These are phyloP conservation scores for Cheirogaleus medius DNA, from an alignment of 2,113 vertebrate genomes.

Conservation along the genomic window DNA sequence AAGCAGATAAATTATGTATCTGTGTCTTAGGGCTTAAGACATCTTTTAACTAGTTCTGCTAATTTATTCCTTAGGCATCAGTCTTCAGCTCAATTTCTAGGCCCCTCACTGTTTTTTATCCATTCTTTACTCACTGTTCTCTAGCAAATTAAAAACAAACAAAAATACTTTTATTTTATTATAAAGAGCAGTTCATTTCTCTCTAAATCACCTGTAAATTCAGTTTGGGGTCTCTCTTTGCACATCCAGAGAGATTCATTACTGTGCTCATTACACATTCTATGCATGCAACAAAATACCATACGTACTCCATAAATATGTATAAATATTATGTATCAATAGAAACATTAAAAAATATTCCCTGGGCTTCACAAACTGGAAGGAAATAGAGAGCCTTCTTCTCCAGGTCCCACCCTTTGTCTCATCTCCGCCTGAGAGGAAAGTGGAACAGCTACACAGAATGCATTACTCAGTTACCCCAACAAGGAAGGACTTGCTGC, in stretches of 20 bases:
- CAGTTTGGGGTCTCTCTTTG: background rate
- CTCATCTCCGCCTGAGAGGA: background rate
- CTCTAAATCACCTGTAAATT: background rate
- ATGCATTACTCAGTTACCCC: background rate
- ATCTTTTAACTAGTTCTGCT: background rate
- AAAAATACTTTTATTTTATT: background rate
- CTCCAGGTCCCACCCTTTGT: background rate
- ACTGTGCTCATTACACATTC: background rate
- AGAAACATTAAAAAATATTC: too few species aligned
- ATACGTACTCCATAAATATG: too few species aligned
- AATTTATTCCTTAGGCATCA: background rate
- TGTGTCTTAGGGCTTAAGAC: background rate
- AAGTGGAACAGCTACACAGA: background rate
- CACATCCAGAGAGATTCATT: background rate
- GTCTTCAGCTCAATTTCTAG: background rate
- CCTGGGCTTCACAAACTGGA: too few species aligned
- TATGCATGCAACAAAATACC: too few species aligned
- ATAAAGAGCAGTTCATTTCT: background rate
- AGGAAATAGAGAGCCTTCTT: background rate
- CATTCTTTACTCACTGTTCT: background rate
- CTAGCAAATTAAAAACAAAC: background rate
- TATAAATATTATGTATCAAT: too few species aligned
- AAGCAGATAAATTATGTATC: background rate
- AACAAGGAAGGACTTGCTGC: background rate
- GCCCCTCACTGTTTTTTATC: background rate